Percentiles rank a stretch among this genome's conserved stretches.
These are phyloP conservation scores for Liolophura sinensis DNA, from an alignment of 1,140 invertebrate species.

Conservation along the genomic window DNA sequence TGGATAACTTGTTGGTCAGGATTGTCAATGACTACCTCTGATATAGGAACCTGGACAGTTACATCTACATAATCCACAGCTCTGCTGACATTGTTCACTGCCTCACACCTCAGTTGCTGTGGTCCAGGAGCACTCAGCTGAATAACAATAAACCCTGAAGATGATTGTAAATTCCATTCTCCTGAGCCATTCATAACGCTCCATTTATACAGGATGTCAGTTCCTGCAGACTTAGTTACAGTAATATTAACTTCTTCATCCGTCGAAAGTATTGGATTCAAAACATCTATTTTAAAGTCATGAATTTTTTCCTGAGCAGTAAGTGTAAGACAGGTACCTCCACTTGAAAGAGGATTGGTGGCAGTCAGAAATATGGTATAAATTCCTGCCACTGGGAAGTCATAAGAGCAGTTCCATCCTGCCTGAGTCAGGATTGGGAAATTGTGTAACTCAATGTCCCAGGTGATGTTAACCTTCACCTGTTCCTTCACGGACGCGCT, in stretches of 20 bases:
- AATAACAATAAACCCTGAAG: too few species aligned
- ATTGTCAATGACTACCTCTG: too few species aligned
- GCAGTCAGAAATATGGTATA: conserved; percentile 21
- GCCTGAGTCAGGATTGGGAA: neutral
- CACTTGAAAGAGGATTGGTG: conserved; percentile 26
- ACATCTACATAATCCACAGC: too few species aligned
- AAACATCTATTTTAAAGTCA: too few species aligned
- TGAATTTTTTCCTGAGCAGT: conserved; percentile 19
- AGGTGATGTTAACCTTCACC: conserved; percentile 14
- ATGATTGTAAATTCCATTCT: too few species aligned
- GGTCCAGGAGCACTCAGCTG: too few species aligned
- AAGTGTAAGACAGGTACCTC: conserved; percentile 7
- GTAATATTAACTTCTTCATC: conserved; percentile 11
- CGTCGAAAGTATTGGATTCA: conserved; percentile 2
- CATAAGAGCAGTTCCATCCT: conserved; percentile 6
- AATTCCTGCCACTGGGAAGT: conserved; percentile 15
- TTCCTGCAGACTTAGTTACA: conserved; percentile 14
- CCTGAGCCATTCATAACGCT: too few species aligned
- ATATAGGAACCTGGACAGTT: too few species aligned
- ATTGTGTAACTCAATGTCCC: conserved; percentile 2
- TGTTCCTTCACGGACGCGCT: conserved; percentile 11
- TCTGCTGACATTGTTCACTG: too few species aligned
- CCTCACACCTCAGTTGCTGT: too few species aligned
- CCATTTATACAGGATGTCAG: too few species aligned
- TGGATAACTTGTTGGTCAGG: too few species aligned